phyloP scores from a whole-genome alignment of 2,797 vertebrate genomes.

The Coendou prehensilis region DNA sequence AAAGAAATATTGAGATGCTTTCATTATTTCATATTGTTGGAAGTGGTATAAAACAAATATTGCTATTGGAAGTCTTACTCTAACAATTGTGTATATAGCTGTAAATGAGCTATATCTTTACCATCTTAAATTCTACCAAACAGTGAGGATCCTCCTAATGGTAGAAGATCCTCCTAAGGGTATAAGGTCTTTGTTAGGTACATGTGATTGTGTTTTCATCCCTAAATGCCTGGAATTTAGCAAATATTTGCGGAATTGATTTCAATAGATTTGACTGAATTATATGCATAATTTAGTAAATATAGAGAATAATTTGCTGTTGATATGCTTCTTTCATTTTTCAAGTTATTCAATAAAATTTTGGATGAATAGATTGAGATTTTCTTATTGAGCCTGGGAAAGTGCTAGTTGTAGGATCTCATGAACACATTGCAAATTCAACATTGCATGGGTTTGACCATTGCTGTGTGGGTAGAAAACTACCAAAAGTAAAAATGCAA shows the following conservation, averaged over 20 bases:
- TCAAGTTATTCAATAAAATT: slow-evolving; percentile 65
- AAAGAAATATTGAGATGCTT: background rate
- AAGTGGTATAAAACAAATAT: slow-evolving; percentile 36
- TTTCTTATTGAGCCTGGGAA: slow-evolving; percentile 52
- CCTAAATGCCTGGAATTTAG: slow-evolving; percentile 46
- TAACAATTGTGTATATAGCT: slow-evolving; percentile 1
- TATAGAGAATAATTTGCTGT: slow-evolving; percentile 22
- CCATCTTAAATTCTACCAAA: background rate
- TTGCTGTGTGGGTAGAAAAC: slow-evolving; percentile 41
- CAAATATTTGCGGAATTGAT: slow-evolving; percentile 61
- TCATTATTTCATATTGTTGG: slow-evolving; percentile 47
- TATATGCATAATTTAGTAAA: slow-evolving; percentile 34
- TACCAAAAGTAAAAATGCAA: slow-evolving; percentile 56
- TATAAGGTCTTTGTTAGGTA: slow-evolving; percentile 24
- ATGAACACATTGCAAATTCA: slow-evolving; percentile 58
- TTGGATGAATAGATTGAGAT: slow-evolving; percentile 16
- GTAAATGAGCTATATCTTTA: slow-evolving; percentile 52
- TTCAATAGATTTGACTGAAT: slow-evolving; percentile 48
- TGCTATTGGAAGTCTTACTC: background rate
- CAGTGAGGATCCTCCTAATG: background rate
- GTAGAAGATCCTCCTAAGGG: background rate
- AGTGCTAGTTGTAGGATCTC: background rate
- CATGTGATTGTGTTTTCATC: slow-evolving; percentile 25
- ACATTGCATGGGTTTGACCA: slow-evolving; percentile 20
- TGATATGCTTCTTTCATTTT: slow-evolving; percentile 63